Conservation (phyloP, 2,113 vertebrate species). For the Gallinago jamesoni region DNA sequence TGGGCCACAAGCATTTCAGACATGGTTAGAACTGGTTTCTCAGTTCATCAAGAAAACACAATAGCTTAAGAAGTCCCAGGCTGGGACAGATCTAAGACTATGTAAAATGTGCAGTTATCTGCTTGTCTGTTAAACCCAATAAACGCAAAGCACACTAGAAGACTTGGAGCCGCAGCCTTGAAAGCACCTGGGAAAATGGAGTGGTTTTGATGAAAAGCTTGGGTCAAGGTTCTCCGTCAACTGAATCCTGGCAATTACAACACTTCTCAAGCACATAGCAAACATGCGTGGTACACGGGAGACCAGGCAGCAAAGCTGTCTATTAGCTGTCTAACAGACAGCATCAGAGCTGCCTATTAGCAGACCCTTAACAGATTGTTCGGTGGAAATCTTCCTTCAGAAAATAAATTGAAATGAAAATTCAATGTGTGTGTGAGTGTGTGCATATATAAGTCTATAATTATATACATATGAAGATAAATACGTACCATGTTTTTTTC, state of each 20-base stretch:
- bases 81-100: background rate
- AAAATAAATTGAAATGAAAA: background rate
- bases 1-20: background rate
- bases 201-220: background rate
- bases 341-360: background rate
- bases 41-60: background rate
- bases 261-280: background rate
- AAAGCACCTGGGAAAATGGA: background rate
- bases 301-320: background rate
- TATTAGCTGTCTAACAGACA: background rate
- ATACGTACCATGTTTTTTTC: accelerated
- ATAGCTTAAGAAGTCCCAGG: background rate
- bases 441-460: background rate
- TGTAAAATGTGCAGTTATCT: background rate
- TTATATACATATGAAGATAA: background rate
- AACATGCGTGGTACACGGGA: background rate
- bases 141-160: background rate
- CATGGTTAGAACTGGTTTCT: background rate
- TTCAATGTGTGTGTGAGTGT: background rate
- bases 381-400: background rate
- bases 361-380: background rate
- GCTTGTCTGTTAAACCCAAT: background rate
- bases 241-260: background rate
- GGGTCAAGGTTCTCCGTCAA: background rate
- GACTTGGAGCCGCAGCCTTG: background rate